A percentile compares a stretch with the other conserved stretches of the same genome.
Evolutionary conservation across 2,113 vertebrate species (phyloP).

Genomic region (Pogonocichla stellata): DNA sequence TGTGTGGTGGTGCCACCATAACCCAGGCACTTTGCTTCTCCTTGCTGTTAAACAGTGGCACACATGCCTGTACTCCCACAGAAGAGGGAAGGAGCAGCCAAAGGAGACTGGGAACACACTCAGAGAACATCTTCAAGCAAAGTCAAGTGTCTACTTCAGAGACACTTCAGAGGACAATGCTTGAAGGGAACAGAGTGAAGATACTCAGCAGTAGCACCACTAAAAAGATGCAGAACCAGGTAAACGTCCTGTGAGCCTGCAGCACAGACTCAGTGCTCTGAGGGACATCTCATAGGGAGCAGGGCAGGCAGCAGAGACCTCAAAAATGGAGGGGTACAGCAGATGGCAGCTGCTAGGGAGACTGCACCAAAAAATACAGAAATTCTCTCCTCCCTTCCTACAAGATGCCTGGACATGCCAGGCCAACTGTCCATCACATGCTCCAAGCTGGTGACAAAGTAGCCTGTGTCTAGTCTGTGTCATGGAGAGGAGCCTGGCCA

Average conservation of each 20-base stretch:
- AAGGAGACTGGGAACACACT: not conserved
- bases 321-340: not conserved
- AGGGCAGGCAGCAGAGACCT: not conserved
- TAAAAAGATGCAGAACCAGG: not conserved
- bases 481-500: not conserved
- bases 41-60: rapidly evolving
- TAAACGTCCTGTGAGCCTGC: not conserved
- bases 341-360: rapidly evolving
- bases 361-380: not conserved
- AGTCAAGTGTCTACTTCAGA: not conserved
- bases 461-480: not conserved
- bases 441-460: not conserved
- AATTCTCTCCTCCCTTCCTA: not conserved
- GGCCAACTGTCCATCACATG: no score
- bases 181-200: not conserved
- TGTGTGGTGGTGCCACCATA: not conserved
- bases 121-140: not conserved
- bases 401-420: not conserved
- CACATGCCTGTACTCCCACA: not conserved
- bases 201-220: not conserved
- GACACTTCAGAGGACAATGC: not conserved
- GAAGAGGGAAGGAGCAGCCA: not conserved
- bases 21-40: not conserved
- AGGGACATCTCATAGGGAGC: not conserved
- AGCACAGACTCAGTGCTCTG: not conserved